Evolutionary conservation across 2,888 invertebrate genomes (phyloP), one percentile per base, ranked within the genome.

Genomic region (Hoplodrina blanda): DNA sequence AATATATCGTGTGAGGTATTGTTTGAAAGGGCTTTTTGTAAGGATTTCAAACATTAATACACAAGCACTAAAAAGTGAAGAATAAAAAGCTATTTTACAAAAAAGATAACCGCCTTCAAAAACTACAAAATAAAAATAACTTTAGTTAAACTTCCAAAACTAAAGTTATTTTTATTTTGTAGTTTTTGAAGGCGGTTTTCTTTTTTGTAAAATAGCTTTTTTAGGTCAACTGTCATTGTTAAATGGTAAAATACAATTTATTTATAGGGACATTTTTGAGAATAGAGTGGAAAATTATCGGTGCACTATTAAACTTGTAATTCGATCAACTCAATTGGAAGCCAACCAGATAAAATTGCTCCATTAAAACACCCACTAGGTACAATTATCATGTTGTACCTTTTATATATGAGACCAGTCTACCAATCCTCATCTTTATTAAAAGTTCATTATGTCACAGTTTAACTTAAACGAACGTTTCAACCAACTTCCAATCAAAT

Each of bases 401-500:
- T 76, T 30, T 69, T 70, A 77, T 49, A 50, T 57, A 57, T 44
- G 11, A 73, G 44, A 13, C 61, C 19, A 69, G 69, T 13, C 44
- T 8, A 69, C 49, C 10, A 79, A 44, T 76, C 60, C 60, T 69
- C 80, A 64, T 75, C 76, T 80, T 61, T 69, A 77, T 80, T 76
- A 68, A 63, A 79, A 75, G 52, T 57, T 67, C 46, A 78, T 77
- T 81, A 77, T 81, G 73, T 72, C 78, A 65, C 53, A 73, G 54
- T 66, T 67, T 71, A 57, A 55, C 53, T 63, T 62, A 65, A 76
- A 64, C 20, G 59, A 52, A n/a, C 54, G 33, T 64, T 75, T 65
- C 17, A 65, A 65, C 59, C 54, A 72, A 71, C 62, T 76, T 80
- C 57, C 77, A 67, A 60, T 77, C 33, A 62, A 77, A 62, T 53